A percentile compares a stretch with the other conserved stretches of the same genome.
phyloP scores from a whole-genome alignment of 2,888 invertebrate species.

The Aradus depressus region DNA sequence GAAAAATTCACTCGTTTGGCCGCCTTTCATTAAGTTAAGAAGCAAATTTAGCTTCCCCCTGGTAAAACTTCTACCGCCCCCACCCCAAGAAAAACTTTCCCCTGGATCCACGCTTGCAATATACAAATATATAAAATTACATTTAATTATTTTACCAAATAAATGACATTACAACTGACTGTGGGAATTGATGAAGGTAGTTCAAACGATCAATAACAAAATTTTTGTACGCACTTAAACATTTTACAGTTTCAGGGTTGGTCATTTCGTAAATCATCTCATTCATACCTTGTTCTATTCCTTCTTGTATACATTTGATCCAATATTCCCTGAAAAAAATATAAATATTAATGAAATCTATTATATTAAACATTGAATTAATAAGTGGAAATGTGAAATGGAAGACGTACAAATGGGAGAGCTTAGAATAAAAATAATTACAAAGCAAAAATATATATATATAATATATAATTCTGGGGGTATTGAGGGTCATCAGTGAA shows the following conservation, averaged over 20 bases:
- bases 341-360: constrained; percentile 4
- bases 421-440: background rate
- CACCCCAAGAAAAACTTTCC: no score
- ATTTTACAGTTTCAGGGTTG: constrained; percentile 57
- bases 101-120: background rate
- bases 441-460: background rate
- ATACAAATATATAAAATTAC: background rate
- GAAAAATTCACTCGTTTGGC: no score
- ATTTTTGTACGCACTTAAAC: background rate
- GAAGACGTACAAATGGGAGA: background rate
- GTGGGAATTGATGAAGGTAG: constrained; percentile 62
- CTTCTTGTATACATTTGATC: constrained; percentile 79
- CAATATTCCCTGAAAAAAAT: constrained; percentile 55
- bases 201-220: constrained; percentile 64
- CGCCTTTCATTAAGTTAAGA: no score
- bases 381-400: background rate
- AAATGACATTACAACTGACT: constrained; percentile 45
- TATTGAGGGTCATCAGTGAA: no score
- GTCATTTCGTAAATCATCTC: constrained; percentile 70
- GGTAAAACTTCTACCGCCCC: no score
- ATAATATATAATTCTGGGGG: constrained; percentile 8
- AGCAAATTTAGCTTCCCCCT: no score
- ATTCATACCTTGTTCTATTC: constrained; percentile 72
- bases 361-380: background rate
- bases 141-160: background rate